Conservation (phyloP, 1,140 invertebrate species). For the Carposina sasakii region DNA sequence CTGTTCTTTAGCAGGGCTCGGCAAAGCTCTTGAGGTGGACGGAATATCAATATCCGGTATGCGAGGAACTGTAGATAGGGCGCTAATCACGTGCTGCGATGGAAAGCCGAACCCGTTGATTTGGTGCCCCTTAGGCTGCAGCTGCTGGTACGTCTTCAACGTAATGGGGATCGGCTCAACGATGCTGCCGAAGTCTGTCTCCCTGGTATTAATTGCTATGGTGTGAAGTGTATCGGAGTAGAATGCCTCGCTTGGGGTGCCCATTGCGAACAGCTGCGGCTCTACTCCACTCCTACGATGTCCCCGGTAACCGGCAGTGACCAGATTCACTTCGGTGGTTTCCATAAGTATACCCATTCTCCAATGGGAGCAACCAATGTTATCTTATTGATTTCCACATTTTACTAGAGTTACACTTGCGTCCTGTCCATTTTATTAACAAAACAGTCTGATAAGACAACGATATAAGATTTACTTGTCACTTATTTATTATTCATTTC, state of each 20-base stretch:
- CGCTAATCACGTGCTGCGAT: conserved; percentile 32
- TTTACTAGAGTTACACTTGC: conserved; percentile 33
- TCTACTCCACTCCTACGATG: conserved; percentile 30
- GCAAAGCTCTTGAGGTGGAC: conserved; percentile 25
- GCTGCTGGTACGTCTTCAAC: conserved; percentile 50
- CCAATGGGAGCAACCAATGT: conserved; percentile 35
- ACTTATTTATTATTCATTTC: too few species aligned
- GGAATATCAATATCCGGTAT: conserved; percentile 26
- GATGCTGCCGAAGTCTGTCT: conserved; percentile 61
- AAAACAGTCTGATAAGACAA: too few species aligned
- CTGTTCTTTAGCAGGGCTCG: conserved; percentile 37
- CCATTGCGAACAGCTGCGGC: conserved; percentile 47
- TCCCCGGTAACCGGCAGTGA: conserved; percentile 43
- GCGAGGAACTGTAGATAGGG: conserved; percentile 20
- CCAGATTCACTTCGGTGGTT: conserved; percentile 53
- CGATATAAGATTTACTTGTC: too few species aligned
- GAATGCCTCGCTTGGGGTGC: conserved; percentile 43
- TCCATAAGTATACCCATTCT: conserved; percentile 68
- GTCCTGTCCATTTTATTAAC: conserved; percentile 34
- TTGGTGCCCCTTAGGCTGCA: conserved; percentile 25
- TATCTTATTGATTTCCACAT: conserved; percentile 35
- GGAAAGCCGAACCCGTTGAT: conserved; percentile 40
- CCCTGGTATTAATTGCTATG: conserved; percentile 57
- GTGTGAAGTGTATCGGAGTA: conserved; percentile 52
- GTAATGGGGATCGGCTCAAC: conserved; percentile 57